Evolutionary conservation across 2,888 invertebrate genomes (phyloP), one percentile per base, ranked within the genome.

Genomic region (Polyommatus iphigenia): DNA sequence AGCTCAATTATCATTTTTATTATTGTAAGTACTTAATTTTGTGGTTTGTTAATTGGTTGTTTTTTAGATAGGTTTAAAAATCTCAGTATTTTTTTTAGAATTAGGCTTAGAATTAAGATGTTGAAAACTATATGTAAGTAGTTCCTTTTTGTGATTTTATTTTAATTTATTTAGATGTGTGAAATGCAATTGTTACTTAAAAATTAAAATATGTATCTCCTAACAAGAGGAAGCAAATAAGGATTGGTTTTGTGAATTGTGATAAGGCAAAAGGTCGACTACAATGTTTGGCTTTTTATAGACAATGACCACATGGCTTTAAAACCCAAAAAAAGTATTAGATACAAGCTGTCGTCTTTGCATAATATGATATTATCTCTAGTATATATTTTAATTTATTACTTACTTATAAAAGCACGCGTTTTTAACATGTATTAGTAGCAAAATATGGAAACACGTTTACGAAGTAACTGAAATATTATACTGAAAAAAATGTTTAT

Each of bases 71-170:
- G 57, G n/a, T 18, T 57, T 5, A 57, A 59, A 62, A 62, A 62
- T 62, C 62, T 62, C 62, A 62, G 62, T 62, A 62, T 62, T 62
- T 24, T 24, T 62, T 62, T 62, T 10, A 62, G 20, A 24, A 20
- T 1, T 67, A 67, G 29, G 29, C 24, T 24, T 67, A 67, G 67
- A 29, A 15, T 29, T 67, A 29, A 32, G 24, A 24, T 67, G 62
- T 8, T 67, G 67, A 29, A 67, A 67, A 15, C 32, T 32, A 67
- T 24, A 24, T 24, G 2, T 32, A 32, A 0, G 2, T 15, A 67
- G 29, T 67, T 67, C 29, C 67, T 67, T 32, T 67, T 67, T 67
- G 67, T 67, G 15, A 67, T 32, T 67, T 32, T 10, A 24, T 29
- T 67, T 67, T 15, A 29, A 15, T 15, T 67, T 62, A 24, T 67